phyloP scores from a whole-genome alignment of 2,113 vertebrate species.

The Fulmarus glacialis region DNA sequence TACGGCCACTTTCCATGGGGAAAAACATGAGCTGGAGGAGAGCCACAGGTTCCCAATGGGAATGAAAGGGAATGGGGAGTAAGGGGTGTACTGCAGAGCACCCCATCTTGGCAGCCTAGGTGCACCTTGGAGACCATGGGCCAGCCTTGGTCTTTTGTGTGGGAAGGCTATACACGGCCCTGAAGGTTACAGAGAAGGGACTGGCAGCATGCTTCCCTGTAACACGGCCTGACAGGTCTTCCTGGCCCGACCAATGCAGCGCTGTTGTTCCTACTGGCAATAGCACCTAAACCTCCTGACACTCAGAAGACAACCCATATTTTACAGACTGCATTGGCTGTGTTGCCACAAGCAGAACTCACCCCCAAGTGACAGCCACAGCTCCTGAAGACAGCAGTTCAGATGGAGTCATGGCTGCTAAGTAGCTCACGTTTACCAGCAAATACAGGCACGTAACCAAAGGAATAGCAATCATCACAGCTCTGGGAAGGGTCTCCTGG shows the following conservation, averaged over 20 bases:
- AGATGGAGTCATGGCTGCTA: constrained; percentile 82
- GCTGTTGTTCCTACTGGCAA: neutral
- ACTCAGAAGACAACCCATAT: neutral
- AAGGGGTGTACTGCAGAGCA: neutral
- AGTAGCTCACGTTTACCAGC: constrained; percentile 89
- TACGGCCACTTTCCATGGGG: neutral
- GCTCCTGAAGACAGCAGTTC: constrained; percentile 85
- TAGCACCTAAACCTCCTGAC: neutral
- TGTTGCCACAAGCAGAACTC: constrained; percentile 14
- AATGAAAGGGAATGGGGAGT: neutral
- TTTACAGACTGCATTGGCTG: neutral
- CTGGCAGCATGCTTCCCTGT: neutral
- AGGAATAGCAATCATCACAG: constrained; percentile 85
- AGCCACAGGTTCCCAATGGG: neutral
- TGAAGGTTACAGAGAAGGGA: neutral
- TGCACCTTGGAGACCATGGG: neutral
- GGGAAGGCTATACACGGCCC: neutral
- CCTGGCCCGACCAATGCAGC: neutral
- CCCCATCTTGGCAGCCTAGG: neutral
- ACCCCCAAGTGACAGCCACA: constrained; percentile 90
- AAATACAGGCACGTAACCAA: constrained; percentile 86
- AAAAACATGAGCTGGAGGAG: neutral
- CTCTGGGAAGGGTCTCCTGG: constrained; percentile 87
- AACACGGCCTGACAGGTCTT: neutral
- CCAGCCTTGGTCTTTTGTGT: neutral